These are phyloP conservation scores for Scolopax mira DNA, from an alignment of 2,113 vertebrate species.

Conservation along the genomic window DNA sequence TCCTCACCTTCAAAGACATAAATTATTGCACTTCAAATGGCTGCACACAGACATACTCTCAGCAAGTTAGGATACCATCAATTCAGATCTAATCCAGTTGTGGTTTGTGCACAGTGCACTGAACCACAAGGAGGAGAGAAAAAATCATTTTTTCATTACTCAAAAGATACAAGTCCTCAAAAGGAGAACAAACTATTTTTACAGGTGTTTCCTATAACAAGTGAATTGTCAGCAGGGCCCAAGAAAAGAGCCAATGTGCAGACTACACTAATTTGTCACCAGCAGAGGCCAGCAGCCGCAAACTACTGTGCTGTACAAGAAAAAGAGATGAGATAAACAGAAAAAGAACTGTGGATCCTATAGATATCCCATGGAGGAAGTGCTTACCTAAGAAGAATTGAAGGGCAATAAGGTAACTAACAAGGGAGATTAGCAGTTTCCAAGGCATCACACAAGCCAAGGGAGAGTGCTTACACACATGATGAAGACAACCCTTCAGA, in stretches of 20 bases:
- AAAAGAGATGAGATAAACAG: neutral
- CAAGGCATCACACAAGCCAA: neutral
- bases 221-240: neutral
- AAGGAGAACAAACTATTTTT: neutral
- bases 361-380: neutral
- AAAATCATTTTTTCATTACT: neutral
- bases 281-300: slow-evolving; percentile 7
- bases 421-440: neutral
- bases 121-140: neutral
- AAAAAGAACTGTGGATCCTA: neutral
- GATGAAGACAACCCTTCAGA: neutral
- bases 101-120: neutral
- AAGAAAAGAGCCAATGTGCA: neutral
- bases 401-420: neutral
- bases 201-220: neutral
- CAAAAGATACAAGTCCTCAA: neutral
- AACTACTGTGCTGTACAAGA: neutral
- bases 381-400: neutral
- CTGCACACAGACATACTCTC: neutral
- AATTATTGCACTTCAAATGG: neutral
- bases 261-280: neutral
- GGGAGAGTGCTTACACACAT: neutral
- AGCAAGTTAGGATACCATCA: neutral
- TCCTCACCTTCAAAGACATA: neutral
- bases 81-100: neutral